Percentiles rank a stretch among this genome's conserved stretches.
Evolutionary conservation across 2,888 invertebrate genomes (phyloP).

Genomic region (Eucriotettix oculatus): DNA sequence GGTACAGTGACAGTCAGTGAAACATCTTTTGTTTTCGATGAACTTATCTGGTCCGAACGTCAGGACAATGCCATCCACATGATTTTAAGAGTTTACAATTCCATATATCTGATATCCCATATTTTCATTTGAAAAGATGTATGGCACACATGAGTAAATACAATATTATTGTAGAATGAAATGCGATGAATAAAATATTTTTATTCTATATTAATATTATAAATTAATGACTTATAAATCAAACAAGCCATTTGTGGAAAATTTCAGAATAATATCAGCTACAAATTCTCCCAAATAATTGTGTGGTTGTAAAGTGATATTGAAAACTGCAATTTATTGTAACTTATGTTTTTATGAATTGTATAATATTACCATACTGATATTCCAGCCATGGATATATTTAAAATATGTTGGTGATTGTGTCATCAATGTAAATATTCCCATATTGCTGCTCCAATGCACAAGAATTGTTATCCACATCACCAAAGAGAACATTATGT

Average conservation of each 20-base stretch:
- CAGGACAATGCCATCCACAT: no score
- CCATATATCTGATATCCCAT: no score
- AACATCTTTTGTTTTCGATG: no score
- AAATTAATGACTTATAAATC: not conserved
- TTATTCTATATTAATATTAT: no score
- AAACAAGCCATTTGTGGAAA: not conserved
- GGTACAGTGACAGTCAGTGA: no score
- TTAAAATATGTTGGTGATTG: constrained; percentile 53
- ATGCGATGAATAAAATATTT: no score
- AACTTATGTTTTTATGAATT: constrained; percentile 2
- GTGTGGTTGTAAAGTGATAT: not conserved
- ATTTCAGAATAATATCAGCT: no score
- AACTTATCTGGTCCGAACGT: no score
- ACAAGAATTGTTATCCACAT: constrained; percentile 46
- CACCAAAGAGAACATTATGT: constrained; percentile 38
- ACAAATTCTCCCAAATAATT: not conserved
- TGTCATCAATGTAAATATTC: constrained; percentile 48
- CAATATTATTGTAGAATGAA: no score
- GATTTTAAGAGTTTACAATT: no score
- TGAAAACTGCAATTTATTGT: not conserved
- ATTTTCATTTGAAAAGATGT: no score
- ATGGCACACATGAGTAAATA: no score
- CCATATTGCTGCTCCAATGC: constrained; percentile 51
- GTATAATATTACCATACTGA: constrained; percentile 35
- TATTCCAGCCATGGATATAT: constrained; percentile 48